Evolutionary conservation across 1,140 invertebrate species (phyloP).

Genomic region (Heliconius hermathena): DNA sequence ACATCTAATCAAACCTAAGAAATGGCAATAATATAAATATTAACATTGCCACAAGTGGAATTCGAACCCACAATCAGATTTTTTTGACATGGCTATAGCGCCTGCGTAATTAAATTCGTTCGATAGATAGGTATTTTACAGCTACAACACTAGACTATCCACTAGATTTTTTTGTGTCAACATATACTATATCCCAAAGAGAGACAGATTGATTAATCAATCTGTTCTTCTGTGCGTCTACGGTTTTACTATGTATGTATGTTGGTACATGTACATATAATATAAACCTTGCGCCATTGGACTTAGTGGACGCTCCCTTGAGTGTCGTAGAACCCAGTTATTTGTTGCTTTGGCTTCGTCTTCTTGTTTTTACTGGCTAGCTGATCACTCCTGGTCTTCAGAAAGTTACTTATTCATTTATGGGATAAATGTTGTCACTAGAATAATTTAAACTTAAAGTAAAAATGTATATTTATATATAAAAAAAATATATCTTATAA

Average conservation of each 20-base stretch:
- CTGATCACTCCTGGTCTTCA: too few species aligned
- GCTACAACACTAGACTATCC: neutral
- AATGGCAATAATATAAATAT: too few species aligned
- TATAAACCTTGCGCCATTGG: neutral
- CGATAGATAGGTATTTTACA: neutral
- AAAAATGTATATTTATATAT: too few species aligned
- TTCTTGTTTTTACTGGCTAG: neutral
- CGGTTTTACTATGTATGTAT: neutral
- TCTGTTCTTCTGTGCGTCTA: constrained; percentile 5
- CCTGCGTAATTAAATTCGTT: neutral
- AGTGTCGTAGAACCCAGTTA: neutral
- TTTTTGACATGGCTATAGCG: neutral
- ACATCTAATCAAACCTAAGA: too few species aligned
- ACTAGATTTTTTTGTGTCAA: neutral
- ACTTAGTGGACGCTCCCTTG: neutral
- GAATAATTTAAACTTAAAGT: too few species aligned
- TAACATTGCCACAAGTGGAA: neutral
- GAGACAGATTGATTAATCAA: constrained; percentile 7
- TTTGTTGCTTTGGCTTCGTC: neutral
- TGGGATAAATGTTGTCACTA: too few species aligned
- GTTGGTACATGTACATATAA: neutral
- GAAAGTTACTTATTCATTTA: too few species aligned
- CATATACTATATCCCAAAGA: neutral
- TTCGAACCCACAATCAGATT: neutral
- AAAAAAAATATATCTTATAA: too few species aligned